These are phyloP conservation scores for Aspidiotus rigidus DNA, from an alignment of 2,888 invertebrate species.

Conservation along the genomic window DNA sequence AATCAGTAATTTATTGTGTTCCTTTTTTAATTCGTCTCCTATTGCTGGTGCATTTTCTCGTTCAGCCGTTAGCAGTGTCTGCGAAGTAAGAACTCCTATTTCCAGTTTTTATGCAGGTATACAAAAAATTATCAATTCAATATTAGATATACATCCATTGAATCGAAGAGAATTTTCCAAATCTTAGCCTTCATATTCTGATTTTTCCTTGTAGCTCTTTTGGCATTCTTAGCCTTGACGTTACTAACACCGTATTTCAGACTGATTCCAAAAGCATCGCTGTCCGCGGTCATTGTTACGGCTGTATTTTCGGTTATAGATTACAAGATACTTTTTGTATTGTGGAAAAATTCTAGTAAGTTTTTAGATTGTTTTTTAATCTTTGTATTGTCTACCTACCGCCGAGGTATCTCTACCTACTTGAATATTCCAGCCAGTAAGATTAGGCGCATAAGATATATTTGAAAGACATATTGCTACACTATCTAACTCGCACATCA, in stretches of 20 bases:
- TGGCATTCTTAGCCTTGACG: constrained; percentile 71
- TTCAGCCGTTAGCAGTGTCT: constrained; percentile 80
- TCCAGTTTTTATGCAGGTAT: constrained; percentile 60
- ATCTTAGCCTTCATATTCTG: not conserved
- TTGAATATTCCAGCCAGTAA: no score
- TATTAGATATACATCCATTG: not conserved
- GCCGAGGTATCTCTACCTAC: no score
- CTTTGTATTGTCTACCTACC: not conserved
- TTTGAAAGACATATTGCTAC: no score
- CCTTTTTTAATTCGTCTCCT: constrained; percentile 78
- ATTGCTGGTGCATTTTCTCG: constrained; percentile 78
- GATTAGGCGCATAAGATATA: no score
- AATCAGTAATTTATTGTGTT: constrained; percentile 69
- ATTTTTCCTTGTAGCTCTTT: constrained; percentile 50
- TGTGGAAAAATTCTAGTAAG: constrained; percentile 51
- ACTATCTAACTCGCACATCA: no score
- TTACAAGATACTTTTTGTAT: constrained; percentile 46
- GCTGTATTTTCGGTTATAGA: constrained; percentile 78
- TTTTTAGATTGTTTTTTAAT: constrained; percentile 16
- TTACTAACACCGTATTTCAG: constrained; percentile 81
- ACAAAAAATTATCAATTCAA: not conserved
- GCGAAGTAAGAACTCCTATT: constrained; percentile 77
- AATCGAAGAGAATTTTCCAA: not conserved
- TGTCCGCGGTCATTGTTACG: constrained; percentile 79
- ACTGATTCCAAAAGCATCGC: constrained; percentile 72